Base-by-base conservation (phyloP, 2,888 invertebrate species). In the Serripes groenlandicus region DNA sequence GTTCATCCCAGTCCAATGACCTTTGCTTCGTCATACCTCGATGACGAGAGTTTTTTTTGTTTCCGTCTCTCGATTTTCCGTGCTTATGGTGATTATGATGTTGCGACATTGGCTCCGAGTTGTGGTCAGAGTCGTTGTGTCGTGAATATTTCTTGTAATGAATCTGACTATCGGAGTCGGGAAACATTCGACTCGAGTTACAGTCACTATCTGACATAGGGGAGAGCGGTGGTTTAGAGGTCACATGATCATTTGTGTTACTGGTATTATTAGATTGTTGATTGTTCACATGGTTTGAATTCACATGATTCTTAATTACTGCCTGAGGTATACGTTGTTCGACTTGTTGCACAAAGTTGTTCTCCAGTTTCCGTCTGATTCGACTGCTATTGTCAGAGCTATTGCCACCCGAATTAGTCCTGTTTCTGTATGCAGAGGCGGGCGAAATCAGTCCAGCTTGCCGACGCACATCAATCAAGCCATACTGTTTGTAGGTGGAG, bases 1-100 rank as follows among this genome's bases (percentile, higher is more conserved):
- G 89, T 70, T 91, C 92, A n/a, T 93, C 93, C 92, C 93, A 93
- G 70, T 91, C 92, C 28, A 91, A 69, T 7, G 92, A 92, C 49
- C 91, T 84, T 81, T 90, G 91, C 75, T 92, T 93, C 64, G 86
- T 87, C 86, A 90, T 88, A 37, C 88, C 90, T 42, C 81, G 83
- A 79, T 90, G 86, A 77, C 85, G 80, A 60, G 90, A 85, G 79
- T 89, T 85, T 78, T 90, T 88, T 79, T 90, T 88, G 62, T 87
- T 87, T 2, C 88, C 80, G 68, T 88, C 89, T 37, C 85, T 86
- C 32, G 88, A 81, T 54, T 80, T 82, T 32, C 81, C 81, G 56
- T 86, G 87, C 75, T 90, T 90, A 21, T 66, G 26, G 34, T 66
- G 66, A 69, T 90, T 90, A 37, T 88, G 86, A 34, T 81, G 78